Evolutionary conservation across 2,888 invertebrate genomes (phyloP).

Genomic region (Pammene fasciana): DNA sequence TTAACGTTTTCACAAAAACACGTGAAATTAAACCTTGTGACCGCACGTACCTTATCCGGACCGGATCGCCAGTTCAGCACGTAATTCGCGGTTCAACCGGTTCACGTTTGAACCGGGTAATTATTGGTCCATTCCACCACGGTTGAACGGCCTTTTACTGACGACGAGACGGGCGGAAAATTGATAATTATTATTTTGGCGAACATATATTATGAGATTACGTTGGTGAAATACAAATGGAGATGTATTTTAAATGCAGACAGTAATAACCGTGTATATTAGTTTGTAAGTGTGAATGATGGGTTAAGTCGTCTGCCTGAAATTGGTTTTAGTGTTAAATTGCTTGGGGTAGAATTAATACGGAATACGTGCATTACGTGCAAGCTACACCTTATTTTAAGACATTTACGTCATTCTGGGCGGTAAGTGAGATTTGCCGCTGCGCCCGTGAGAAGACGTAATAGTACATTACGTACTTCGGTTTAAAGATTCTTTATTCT

Average conservation of each 20-base stretch:
- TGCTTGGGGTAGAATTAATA: neutral
- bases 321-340: constrained; percentile 4
- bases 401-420: too few relatives aligned
- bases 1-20: constrained; percentile 26
- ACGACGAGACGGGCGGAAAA: constrained; percentile 9
- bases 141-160: constrained; percentile 22
- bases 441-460: too few relatives aligned
- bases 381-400: neutral
- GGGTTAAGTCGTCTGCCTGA: neutral
- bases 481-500: too few relatives aligned
- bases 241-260: neutral
- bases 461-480: too few relatives aligned
- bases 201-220: constrained; percentile 7
- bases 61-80: constrained; percentile 36
- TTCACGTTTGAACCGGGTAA: constrained; percentile 41
- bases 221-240: constrained; percentile 8
- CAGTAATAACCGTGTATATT: neutral
- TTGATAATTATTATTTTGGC: neutral
- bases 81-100: constrained; percentile 41
- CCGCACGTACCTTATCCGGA: constrained; percentile 39
- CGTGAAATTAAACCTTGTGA: constrained; percentile 24
- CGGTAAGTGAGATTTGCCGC: too few relatives aligned
- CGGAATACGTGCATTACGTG: neutral
- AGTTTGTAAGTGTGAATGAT: constrained; percentile 6
- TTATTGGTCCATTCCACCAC: constrained; percentile 38